Base-by-base conservation (phyloP, 2,888 invertebrate genomes). In the Xylophagus ater region DNA sequence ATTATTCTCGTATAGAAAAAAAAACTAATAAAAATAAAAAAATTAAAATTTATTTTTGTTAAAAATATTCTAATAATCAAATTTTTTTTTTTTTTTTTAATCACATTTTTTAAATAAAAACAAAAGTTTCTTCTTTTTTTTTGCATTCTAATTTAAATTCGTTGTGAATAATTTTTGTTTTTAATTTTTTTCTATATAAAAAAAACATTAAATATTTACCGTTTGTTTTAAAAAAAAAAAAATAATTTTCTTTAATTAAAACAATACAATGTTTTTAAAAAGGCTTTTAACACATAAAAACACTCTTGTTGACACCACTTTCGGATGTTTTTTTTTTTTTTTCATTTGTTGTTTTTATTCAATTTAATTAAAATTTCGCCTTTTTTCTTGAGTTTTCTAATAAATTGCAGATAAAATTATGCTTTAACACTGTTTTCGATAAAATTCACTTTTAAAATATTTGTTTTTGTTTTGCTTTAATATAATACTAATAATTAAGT, bases 1-100 rank as follows among this genome's bases (percentile, higher is more conserved):
- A 64, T 59, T 61, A 46, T 60, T 56, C 53, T 55, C 53, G 19
- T 30, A n/a, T 32, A 32, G 26, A 39, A 35, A 31, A 33, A 53
- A 55, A 49, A 54, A 51, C 43, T 46, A 47, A 47, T 45, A 47
- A 41, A 21, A 42, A 47, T 45, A 48, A 31, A 36, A 39, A 34
- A 29, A 48, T 49, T 40, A 40, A 45, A 49, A 47, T 43, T 34
- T 41, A 44, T 44, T n/a, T n/a, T n/a, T n/a, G 47, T 37, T 41
- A 35, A 32, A 45, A 45, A 40, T 37, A 26, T 38, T 38, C 26
- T 34, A 45, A 35, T 42, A 44, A 45, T 42, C 44, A 46, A 46
- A n/a, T 20, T 21, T 12, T 3, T 21, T 32, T 12, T 19, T 3
- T 21, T 23, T 34, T 24, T 34, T 15, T 23, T 1, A 12, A 20